Base-by-base conservation (phyloP, 2,113 vertebrate genomes). In the Myocastor coypus region DNA sequence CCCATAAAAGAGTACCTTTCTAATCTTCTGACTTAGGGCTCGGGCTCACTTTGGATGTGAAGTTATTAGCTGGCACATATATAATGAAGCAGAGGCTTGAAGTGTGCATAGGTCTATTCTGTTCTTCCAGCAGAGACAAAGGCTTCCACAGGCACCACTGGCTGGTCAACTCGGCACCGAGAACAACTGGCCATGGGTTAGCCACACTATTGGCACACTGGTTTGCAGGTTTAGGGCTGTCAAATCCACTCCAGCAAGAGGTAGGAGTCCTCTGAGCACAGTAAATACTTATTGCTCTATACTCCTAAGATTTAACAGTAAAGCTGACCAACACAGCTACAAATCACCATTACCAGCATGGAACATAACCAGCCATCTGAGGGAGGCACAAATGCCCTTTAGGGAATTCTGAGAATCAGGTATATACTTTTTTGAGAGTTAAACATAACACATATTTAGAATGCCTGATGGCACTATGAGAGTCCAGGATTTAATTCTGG, bases 371-470 rank as follows among this genome's bases (percentile, higher is more conserved):
- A 37, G 19, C 7, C 66, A 96, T 30, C 87, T 66, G 64, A 91
- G 40, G 61, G 94, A 94, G 71, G 86, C 34, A 73, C 83, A 92
- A 82, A 75, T 83, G 46, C 40, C 83, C 88, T 24, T 9, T 3
- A 30, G 73, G 71, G 94, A 94, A 88, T 83, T 69, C 50, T 85
- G 16, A 68, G 77, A 61, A 66, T 63, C 52, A 80, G 52, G 73
- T 80, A n/a, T 59, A n/a, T 59, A 77, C 73, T 85, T 69, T 71
- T 69, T 68, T 92, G 68, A 77, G 61, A 69, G 66, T 90, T 95
- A 94, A 95, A 80, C 57, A 96, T 63, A 93, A 90, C 90, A 69
- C 71, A 83, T 73, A 83, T 89, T 84, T 81, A 90, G 83, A 64
- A 85, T 91, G 90, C 52, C 10, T 84, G 81, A 68, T 11, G 61